Conservation (phyloP, 2,888 invertebrate genomes). For the Reticulitermes lucifugus region DNA sequence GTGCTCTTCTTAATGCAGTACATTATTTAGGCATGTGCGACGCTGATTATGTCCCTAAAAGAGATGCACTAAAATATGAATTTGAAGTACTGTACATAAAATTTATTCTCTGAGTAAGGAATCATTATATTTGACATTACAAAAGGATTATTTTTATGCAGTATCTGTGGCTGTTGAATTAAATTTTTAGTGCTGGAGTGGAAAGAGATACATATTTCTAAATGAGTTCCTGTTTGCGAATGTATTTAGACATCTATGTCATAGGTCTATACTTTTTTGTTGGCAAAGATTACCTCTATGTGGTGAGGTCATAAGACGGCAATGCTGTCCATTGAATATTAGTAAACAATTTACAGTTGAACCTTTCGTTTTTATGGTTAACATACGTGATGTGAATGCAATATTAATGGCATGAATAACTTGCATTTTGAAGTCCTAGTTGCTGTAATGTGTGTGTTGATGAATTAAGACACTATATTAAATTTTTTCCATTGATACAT, state of each 20-base stretch:
- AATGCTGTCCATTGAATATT: too few species aligned
- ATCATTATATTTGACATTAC: not conserved
- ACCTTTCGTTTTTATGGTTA: too few species aligned
- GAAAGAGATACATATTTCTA: not conserved
- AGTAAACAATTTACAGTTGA: too few species aligned
- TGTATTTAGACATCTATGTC: too few species aligned
- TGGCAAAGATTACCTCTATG: not conserved
- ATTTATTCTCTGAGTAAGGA: not conserved
- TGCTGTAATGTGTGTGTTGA: too few species aligned
- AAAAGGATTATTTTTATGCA: not conserved
- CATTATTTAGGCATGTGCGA: not conserved
- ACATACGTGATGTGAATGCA: too few species aligned
- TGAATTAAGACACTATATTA: too few species aligned
- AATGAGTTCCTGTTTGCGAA: not conserved
- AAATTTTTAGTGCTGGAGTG: not conserved
- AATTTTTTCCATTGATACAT: too few species aligned
- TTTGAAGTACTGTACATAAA: not conserved
- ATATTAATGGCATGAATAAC: too few species aligned
- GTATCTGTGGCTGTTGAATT: not conserved
- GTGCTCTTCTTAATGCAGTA: slow-evolving; percentile 18
- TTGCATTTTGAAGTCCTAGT: too few species aligned
- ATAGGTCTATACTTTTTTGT: not conserved
- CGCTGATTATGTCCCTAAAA: not conserved
- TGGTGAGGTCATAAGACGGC: not conserved
- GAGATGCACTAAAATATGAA: not conserved